Evolutionary conservation across 2,797 vertebrate species (phyloP), one percentile per base, ranked within the genome.

Genomic region (Halcyon smyrnensis): DNA sequence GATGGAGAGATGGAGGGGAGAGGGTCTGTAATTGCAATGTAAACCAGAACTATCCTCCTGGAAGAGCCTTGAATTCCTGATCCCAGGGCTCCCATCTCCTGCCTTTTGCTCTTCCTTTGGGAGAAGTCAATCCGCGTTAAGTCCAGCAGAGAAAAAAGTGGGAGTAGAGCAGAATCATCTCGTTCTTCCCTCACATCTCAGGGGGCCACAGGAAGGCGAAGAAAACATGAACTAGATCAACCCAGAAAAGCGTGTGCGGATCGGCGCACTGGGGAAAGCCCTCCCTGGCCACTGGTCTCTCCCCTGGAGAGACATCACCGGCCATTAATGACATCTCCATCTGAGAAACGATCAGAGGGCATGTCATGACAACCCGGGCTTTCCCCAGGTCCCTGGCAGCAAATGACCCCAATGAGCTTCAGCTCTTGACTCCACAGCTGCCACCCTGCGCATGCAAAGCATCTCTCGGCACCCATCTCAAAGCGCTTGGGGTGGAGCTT

Each of bases 1-100:
- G 94, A 84, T 59, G 96, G 76, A 79, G 71, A 92, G 84, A 87
- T 89, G 94, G 89, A 90, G 59, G 74, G 57, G 50, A 95, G 75
- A 89, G 89, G 85, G 89, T 80, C 43, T 87, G 75, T 24, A 94
- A 93, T 64, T 19, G 3, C 70, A 82, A 64, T 84, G 83, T 60
- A 53, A 95, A 88, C 43, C 74, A 80, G 95, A 90, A 56, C 50
- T 57, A 91, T 48, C 63, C 85, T 88, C 77, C 57, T 27, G 77
- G 77, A 95, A 91, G 37, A 87, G 67, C 83, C 77, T 77, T 46
- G 63, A 45, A 76, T 84, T 93, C 60, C 80, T 90, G 70, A 82
- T 90, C 67, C 48, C 67, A 53, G 84, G 76, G 67, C 80, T 94
- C 85, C 54, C 60, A 36, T 88, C 77, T 93, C 70, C 80, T 90